Conservation (phyloP, 1,140 invertebrate genomes). For the Cryptotermes secundus region DNA sequence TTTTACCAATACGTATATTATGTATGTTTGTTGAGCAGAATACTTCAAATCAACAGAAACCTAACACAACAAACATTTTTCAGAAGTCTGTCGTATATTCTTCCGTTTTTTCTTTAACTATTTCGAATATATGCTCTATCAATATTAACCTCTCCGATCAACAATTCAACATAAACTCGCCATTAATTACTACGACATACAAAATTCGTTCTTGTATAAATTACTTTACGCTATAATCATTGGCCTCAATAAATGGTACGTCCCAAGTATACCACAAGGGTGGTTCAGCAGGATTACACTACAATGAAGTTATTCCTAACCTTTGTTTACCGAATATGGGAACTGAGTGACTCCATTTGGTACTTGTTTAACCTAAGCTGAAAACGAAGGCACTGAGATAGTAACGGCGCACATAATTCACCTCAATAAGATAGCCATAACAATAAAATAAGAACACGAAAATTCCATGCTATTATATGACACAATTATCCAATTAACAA, state of each 20-base stretch:
- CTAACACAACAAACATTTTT: too few relatives aligned
- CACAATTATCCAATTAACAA: neutral
- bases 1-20: neutral
- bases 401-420: neutral
- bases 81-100: too few relatives aligned
- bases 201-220: neutral
- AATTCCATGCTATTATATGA: neutral
- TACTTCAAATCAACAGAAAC: neutral
- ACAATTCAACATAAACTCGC: neutral
- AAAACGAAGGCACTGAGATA: neutral
- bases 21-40: neutral
- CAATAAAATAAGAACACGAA: neutral
- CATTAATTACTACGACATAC: neutral
- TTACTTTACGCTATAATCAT: neutral
- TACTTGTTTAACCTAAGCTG: neutral
- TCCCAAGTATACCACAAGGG: neutral
- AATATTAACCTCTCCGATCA: neutral
- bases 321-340: slow-evolving; percentile 6
- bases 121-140: neutral
- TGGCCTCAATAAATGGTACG: neutral
- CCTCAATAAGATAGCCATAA: neutral
- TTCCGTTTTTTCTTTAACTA: neutral
- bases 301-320: neutral
- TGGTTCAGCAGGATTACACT: neutral
- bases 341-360: slow-evolving; percentile 6